Evolutionary conservation across 1,140 invertebrate species (phyloP).

Genomic region (Eriocheir sinensis): DNA sequence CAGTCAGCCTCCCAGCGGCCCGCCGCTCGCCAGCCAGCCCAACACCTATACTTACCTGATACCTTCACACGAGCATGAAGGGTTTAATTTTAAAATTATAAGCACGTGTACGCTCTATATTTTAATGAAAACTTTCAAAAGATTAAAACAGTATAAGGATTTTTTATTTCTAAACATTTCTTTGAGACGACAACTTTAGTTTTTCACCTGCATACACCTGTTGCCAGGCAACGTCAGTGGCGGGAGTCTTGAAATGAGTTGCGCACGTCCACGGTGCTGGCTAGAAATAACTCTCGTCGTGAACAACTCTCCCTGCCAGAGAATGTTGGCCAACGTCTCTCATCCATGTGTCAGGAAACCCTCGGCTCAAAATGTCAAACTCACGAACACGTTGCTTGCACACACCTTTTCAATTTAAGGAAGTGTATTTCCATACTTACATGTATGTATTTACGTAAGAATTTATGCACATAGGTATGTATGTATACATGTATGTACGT

Average conservation of each 20-base stretch:
- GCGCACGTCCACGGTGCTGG: not conserved
- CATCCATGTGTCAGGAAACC: constrained; percentile 63
- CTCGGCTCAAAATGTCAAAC: constrained; percentile 17
- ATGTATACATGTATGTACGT: not conserved
- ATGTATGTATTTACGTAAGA: not conserved
- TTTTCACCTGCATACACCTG: constrained; percentile 59
- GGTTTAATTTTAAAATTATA: too few relatives aligned
- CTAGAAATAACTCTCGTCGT: constrained; percentile 61
- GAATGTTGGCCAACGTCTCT: constrained; percentile 57
- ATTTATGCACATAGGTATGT: not conserved
- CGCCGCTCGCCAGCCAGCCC: not conserved
- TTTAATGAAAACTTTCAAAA: too few relatives aligned
- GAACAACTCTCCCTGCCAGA: constrained; percentile 55
- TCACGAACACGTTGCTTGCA: not conserved
- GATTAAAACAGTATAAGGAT: too few relatives aligned
- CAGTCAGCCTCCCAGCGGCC: not conserved
- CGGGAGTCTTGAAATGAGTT: constrained; percentile 59
- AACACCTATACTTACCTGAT: not conserved
- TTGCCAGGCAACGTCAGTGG: constrained; percentile 70
- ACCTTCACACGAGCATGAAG: too few relatives aligned
- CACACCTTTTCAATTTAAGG: not conserved
- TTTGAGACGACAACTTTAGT: not conserved
- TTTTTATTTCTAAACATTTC: too few relatives aligned
- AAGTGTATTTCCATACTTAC: not conserved
- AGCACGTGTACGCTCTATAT: too few relatives aligned